Evolutionary conservation across 2,888 invertebrate genomes (phyloP).

Genomic region (Clusia tigrina): DNA sequence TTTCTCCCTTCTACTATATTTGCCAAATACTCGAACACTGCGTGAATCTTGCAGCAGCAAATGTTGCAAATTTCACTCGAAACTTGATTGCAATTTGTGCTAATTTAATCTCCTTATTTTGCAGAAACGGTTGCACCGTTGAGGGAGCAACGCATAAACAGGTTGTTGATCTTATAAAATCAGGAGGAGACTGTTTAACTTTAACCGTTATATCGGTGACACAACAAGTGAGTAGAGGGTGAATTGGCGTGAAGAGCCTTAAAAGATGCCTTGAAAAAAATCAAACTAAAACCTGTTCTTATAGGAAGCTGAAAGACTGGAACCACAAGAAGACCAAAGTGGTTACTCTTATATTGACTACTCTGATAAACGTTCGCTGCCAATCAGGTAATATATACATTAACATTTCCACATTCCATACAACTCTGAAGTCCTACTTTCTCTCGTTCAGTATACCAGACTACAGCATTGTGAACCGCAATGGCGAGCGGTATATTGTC

Average conservation of each 20-base stretch:
- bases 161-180: conserved; percentile 98
- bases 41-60: too few species aligned
- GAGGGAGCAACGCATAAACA: conserved; percentile 99
- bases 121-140: conserved; percentile 92
- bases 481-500: conserved; percentile 89
- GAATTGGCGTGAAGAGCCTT: too few species aligned
- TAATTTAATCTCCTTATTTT: conserved; percentile 16
- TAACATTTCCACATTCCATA: too few species aligned
- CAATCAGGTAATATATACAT: conserved; percentile 72
- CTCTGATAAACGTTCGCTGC: conserved; percentile 90
- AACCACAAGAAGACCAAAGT: conserved; percentile 80
- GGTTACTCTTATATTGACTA: conserved; percentile 88
- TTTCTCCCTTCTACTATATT: too few species aligned
- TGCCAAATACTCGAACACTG: too few species aligned
- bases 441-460: conserved; percentile 84
- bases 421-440: too few species aligned
- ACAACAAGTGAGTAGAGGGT: conserved; percentile 75
- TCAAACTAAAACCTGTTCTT: too few species aligned
- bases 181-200: conserved; percentile 95
- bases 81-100: too few species aligned
- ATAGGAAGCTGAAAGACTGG: conserved; percentile 83
- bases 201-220: conserved; percentile 97
- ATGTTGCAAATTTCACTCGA: too few species aligned
- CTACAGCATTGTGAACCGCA: conserved; percentile 87
- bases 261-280: too few species aligned